phyloP scores from a whole-genome alignment of 1,140 invertebrate genomes.

The Temnothorax curvispinosus region DNA sequence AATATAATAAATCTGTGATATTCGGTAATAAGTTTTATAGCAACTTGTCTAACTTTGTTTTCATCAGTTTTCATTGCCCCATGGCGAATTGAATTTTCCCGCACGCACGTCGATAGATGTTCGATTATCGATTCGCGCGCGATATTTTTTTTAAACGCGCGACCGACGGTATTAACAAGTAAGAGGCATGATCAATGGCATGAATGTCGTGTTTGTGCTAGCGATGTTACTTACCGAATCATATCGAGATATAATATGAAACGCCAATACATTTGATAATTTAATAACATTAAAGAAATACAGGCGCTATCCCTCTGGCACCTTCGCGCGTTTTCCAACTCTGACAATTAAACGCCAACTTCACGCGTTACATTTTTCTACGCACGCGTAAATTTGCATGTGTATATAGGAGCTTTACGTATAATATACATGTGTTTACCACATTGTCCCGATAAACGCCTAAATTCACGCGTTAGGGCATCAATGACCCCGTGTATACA shows the following conservation, averaged over 20 bases:
- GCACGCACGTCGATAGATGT: not conserved
- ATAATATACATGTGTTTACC: too few relatives aligned
- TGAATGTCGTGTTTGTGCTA: not conserved
- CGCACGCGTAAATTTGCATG: not conserved
- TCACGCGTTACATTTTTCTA: not conserved
- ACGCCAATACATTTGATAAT: not conserved
- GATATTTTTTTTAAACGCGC: not conserved
- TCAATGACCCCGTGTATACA: too few relatives aligned
- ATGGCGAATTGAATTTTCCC: not conserved
- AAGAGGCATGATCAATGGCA: too few relatives aligned
- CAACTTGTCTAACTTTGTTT: too few relatives aligned
- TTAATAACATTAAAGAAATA: not conserved
- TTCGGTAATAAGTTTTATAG: not conserved
- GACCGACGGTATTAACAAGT: not conserved
- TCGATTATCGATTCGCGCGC: not conserved
- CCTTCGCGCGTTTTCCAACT: not conserved
- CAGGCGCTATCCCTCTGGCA: too few relatives aligned
- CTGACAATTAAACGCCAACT: not conserved
- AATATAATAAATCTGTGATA: not conserved
- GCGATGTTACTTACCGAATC: not conserved
- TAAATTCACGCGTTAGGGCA: too few relatives aligned
- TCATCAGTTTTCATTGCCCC: not conserved
- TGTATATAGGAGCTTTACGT: not conserved
- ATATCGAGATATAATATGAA: not conserved
- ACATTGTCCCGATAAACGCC: too few relatives aligned